Percentiles rank a stretch among this genome's conserved stretches.
phyloP scores from a whole-genome alignment of 2,113 vertebrate genomes.

The Clarias gariepinus region DNA sequence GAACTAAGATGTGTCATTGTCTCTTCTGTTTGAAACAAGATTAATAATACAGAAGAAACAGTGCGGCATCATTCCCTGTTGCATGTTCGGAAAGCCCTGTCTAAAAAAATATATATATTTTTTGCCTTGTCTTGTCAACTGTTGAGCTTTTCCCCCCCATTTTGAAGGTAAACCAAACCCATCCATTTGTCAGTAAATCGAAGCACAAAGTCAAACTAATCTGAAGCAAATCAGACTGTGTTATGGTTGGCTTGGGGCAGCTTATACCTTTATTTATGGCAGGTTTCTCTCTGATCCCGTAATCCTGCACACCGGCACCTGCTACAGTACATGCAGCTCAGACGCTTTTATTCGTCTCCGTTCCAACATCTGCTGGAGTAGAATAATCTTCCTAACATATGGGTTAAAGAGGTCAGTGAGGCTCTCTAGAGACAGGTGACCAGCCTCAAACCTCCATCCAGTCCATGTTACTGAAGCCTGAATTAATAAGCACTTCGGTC shows the following conservation, averaged over 20 bases:
- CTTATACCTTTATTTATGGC: conserved; percentile 40
- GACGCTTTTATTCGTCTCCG: conserved; percentile 18
- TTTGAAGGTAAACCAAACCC: not conserved
- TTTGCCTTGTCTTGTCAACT: not conserved
- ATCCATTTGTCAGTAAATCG: conserved; percentile 32
- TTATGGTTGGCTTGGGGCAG: not conserved
- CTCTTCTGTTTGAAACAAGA: not conserved
- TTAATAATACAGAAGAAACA: not conserved
- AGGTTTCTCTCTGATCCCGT: conserved; percentile 43
- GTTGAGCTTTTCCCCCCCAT: not conserved
- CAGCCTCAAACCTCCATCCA: conserved; percentile 7
- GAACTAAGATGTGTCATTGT: not conserved
- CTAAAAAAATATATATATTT: not conserved
- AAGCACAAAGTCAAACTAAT: conserved; percentile 27
- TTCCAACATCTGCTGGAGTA: conserved; percentile 10
- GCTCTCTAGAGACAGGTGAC: conserved; percentile 21
- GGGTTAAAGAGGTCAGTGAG: conserved; percentile 9
- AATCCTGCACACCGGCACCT: conserved; percentile 43
- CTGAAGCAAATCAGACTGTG: conserved; percentile 23
- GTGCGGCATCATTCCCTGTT: not conserved
- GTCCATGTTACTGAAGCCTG: not conserved
- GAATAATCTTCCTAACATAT: conserved; percentile 20
- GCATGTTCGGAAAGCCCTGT: not conserved
- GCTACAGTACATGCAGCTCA: conserved; percentile 23
- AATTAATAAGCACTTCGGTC: conserved; percentile 16